Percentiles rank a stretch among this genome's conserved stretches.
Conservation (phyloP, 2,888 invertebrate genomes). For the Chrysina gloriosa region DNA sequence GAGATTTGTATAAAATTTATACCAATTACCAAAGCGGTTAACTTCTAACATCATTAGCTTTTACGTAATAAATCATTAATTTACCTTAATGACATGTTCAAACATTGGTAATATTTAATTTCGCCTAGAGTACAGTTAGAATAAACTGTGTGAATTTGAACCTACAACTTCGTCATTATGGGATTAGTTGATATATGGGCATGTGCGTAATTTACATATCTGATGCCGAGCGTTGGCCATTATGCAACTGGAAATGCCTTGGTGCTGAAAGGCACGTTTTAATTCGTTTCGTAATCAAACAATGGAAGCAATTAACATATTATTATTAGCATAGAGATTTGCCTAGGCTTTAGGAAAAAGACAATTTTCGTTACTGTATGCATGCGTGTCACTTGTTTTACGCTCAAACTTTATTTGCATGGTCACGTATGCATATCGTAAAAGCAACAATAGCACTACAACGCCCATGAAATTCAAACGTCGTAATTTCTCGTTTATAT, state of each 20-base stretch:
- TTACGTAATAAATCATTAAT: background rate
- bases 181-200: background rate
- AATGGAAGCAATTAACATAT: slow-evolving; percentile 28
- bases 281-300: slow-evolving; percentile 24
- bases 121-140: background rate
- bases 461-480: slow-evolving; percentile 25
- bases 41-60: background rate
- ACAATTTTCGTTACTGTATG: background rate
- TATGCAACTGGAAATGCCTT: slow-evolving; percentile 21
- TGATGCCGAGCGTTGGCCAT: background rate
- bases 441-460: slow-evolving; percentile 13
- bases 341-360: slow-evolving; percentile 2
- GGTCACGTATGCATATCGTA: slow-evolving; percentile 2
- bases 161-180: background rate
- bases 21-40: background rate
- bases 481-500: slow-evolving; percentile 1
- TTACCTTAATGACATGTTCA: background rate
- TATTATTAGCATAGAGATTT: slow-evolving; percentile 22
- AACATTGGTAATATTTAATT: background rate
- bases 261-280: slow-evolving; percentile 12
- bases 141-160: background rate
- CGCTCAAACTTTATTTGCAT: slow-evolving; percentile 11
- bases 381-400: slow-evolving; percentile 23
- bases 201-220: slow-evolving; percentile 20
- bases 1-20: background rate